A percentile compares a stretch with the other conserved stretches of the same genome.
Conservation (phyloP, 2,797 vertebrate species). For the Acomys russatus region DNA sequence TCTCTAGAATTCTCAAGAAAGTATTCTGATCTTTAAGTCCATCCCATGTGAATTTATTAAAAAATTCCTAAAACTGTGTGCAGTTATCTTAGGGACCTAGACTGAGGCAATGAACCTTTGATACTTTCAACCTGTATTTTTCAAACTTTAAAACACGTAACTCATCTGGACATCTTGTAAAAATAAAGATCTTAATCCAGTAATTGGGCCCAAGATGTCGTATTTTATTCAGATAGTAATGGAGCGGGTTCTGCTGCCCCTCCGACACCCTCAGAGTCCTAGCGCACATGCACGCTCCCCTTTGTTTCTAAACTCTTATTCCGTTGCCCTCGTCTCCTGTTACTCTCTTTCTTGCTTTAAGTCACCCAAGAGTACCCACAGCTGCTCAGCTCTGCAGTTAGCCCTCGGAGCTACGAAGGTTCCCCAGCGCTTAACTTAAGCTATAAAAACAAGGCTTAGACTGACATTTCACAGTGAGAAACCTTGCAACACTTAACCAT, state of each 20-base stretch:
- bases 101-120: neutral
- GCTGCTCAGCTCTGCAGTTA: neutral
- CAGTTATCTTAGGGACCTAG: neutral
- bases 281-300: neutral
- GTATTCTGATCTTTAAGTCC: constrained; percentile 41
- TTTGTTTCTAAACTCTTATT: neutral
- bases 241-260: neutral
- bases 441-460: neutral
- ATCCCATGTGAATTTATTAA: constrained; percentile 10
- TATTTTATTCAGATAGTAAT: neutral
- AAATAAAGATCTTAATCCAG: neutral
- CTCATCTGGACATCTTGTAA: neutral
- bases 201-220: neutral
- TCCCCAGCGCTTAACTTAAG: neutral
- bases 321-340: neutral
- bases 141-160: constrained; percentile 5
- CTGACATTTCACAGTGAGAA: neutral
- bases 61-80: neutral
- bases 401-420: neutral
- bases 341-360: constrained; percentile 21
- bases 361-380: neutral
- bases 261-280: neutral
- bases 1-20: constrained; percentile 44
- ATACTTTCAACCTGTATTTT: constrained; percentile 22
- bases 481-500: neutral